Percentiles rank a stretch among this genome's conserved stretches.
phyloP scores from a whole-genome alignment of 2,888 invertebrate species.

The Apamea epomidion region DNA sequence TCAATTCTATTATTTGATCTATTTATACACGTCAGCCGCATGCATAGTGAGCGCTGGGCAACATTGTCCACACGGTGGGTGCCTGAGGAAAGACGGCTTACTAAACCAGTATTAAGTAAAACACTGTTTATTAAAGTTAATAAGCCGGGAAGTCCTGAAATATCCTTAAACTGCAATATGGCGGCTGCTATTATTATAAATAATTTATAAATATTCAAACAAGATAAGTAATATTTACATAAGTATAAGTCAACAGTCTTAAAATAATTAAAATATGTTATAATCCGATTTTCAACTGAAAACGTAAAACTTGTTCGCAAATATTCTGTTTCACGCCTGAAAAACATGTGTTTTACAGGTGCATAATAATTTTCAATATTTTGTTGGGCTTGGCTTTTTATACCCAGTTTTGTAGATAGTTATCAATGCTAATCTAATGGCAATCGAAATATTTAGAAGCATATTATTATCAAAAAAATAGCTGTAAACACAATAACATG shows the following conservation, averaged over 20 bases:
- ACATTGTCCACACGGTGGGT: too few relatives aligned
- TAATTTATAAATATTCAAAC: neutral
- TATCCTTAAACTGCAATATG: neutral
- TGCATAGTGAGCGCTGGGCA: too few relatives aligned
- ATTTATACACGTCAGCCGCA: too few relatives aligned
- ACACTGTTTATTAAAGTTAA: neutral
- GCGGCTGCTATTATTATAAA: neutral
- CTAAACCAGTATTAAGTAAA: too few relatives aligned
- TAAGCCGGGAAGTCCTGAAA: neutral
- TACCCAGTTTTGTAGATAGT: constrained; percentile 1
- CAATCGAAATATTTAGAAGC: neutral
- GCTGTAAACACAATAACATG: neutral
- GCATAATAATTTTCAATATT: neutral
- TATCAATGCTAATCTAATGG: constrained; percentile 15
- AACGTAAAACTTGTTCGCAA: neutral
- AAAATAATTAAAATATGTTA: neutral
- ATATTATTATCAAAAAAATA: neutral
- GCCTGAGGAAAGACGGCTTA: too few relatives aligned
- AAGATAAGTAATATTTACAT: too few relatives aligned
- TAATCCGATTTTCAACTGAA: neutral
- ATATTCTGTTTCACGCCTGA: neutral
- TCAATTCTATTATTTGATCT: neutral
- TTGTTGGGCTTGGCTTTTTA: constrained; percentile 20
- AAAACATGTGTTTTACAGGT: neutral
- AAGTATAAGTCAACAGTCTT: neutral